Evolutionary conservation across 2,113 vertebrate species (phyloP), one percentile per base, ranked within the genome.

Genomic region (Rhipidura dahli): DNA sequence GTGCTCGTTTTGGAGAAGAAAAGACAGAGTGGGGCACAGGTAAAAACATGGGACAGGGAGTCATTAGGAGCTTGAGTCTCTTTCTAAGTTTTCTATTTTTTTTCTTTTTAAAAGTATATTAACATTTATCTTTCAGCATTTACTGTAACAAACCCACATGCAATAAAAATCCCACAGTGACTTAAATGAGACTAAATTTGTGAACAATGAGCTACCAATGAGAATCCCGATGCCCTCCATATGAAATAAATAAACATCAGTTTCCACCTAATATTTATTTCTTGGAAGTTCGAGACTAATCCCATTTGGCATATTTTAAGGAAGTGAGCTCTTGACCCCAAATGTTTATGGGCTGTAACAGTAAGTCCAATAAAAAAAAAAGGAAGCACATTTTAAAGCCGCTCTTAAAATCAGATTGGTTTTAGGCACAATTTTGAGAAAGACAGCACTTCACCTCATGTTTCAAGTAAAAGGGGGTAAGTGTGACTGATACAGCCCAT

Each of bases 321-420:
- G 83, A 96, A 89, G 60, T 68, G 61, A 96, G 94, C 57, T 95
- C 89, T 92, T 96, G 93, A 94, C 77, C 96, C 56, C 65, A 78
- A 84, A 87, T 68, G 49, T 94, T 96, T 95, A 94, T 89, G 69
- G 77, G 65, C 69, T 91, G 61, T 87, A 93, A 81, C 80, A 90
- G 71, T 68, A 87, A 87, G 50, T 56, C 69, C 15, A 92, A 82
- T 90, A 94, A 57, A 88, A 92, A 39, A 39, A 60, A 93, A 91
- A 95, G 30, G 35, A 89, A 90, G 78, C 54, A 50, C 80, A 80
- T 91, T 87, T 95, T 73, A 91, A 91, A 94, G 79, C 75, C 59
- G 82, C 47, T 93, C 75, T 95, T 96, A 93, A 96, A 93, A 83
- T 91, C 82, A 54, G 90, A 57, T 73, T 93, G 42, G 35, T 33